phyloP scores from a whole-genome alignment of 2,113 vertebrate genomes.

The Urocolius indicus region DNA sequence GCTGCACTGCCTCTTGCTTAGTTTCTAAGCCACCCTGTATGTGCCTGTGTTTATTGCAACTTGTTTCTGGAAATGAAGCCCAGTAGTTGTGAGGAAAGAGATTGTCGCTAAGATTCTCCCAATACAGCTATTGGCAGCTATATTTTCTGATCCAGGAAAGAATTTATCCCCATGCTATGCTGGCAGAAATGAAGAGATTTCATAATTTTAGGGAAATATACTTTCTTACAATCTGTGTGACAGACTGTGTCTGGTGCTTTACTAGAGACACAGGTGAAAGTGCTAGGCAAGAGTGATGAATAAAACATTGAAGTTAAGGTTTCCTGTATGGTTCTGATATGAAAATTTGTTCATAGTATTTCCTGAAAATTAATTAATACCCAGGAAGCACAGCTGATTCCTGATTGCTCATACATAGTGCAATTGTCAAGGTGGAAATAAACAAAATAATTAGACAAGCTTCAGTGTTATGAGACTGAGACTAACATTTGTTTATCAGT shows the following conservation, averaged over 20 bases:
- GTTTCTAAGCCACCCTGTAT: neutral
- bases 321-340: neutral
- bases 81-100: neutral
- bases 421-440: neutral
- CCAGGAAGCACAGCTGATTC: neutral
- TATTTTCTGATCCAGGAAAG: neutral
- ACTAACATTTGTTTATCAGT: neutral
- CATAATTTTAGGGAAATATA: neutral
- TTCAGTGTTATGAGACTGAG: neutral
- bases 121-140: neutral
- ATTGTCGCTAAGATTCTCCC: neutral
- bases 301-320: neutral
- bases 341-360: neutral
- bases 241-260: neutral
- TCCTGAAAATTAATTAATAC: conserved; percentile 14
- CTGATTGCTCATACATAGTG: neutral
- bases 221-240: neutral
- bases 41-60: neutral
- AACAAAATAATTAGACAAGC: neutral
- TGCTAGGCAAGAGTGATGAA: neutral
- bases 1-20: neutral
- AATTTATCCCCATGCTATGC: neutral
- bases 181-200: neutral
- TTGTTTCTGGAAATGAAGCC: neutral
- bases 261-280: neutral